phyloP scores from a whole-genome alignment of 1,140 invertebrate species.

The Alviniconcha marisindica region DNA sequence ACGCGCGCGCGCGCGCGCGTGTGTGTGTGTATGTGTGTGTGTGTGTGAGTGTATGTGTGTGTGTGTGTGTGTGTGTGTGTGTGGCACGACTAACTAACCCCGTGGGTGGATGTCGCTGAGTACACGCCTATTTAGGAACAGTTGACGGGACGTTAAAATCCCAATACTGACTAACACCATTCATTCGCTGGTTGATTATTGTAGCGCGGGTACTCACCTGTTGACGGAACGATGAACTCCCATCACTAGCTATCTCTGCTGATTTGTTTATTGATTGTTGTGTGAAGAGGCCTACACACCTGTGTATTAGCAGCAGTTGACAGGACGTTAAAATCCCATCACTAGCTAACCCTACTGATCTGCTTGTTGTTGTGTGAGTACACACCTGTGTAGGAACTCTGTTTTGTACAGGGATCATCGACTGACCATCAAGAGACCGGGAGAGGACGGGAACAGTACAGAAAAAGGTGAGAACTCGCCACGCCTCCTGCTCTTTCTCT shows the following conservation, averaged over 20 bases:
- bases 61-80: neutral
- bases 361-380: neutral
- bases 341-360: neutral
- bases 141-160: too few relatives aligned
- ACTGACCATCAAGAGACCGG: conserved; percentile 18
- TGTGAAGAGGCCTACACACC: too few relatives aligned
- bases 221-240: too few relatives aligned
- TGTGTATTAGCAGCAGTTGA: too few relatives aligned
- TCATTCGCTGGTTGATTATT: too few relatives aligned
- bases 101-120: neutral
- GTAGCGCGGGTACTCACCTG: too few relatives aligned
- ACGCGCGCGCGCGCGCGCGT: too few relatives aligned
- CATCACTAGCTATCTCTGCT: neutral
- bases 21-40: neutral
- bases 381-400: neutral
- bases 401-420: conserved; percentile 21
- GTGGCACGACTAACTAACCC: too few relatives aligned
- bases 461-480: conserved; percentile 11
- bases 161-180: too few relatives aligned
- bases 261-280: too few relatives aligned
- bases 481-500: too few relatives aligned
- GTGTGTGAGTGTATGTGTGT: conserved; percentile 8
- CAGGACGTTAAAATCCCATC: too few relatives aligned
- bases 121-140: neutral
- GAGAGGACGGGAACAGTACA: neutral